Evolutionary conservation across 2,888 invertebrate species (phyloP).

Genomic region (Trypoxylon attenuatum): DNA sequence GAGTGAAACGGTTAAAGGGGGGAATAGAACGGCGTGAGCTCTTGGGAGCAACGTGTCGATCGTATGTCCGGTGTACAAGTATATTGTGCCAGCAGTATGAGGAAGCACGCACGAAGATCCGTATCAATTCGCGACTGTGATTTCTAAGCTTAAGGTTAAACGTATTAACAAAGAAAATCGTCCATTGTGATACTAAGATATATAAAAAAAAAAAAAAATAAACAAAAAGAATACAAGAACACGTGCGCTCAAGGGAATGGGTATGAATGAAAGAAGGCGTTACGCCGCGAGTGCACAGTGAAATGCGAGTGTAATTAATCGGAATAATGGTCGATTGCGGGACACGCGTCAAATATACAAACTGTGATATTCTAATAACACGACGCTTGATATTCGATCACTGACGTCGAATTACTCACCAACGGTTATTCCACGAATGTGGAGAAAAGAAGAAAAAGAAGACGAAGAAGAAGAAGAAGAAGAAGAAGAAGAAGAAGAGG

Average conservation of each 20-base stretch:
- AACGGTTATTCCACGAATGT: slow-evolving; percentile 7
- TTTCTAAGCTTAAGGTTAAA: slow-evolving; percentile 54
- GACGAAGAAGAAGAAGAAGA: too few species aligned
- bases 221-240: slow-evolving; percentile 35
- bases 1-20: background rate
- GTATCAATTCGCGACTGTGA: slow-evolving; percentile 60
- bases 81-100: slow-evolving; percentile 21
- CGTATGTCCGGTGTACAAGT: slow-evolving; percentile 19
- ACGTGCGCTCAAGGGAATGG: slow-evolving; percentile 47
- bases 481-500: too few species aligned
- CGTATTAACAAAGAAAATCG: slow-evolving; percentile 38
- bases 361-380: slow-evolving; percentile 50
- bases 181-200: slow-evolving; percentile 59
- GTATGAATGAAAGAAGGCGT: slow-evolving; percentile 48
- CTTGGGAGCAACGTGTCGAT: background rate
- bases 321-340: slow-evolving; percentile 48
- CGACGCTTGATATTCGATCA: slow-evolving; percentile 27
- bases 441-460: background rate
- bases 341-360: slow-evolving; percentile 37
- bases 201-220: too few species aligned
- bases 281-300: slow-evolving; percentile 32
- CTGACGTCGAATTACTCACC: slow-evolving; percentile 28
- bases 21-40: background rate
- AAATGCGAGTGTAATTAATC: slow-evolving; percentile 49
- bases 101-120: slow-evolving; percentile 47